phyloP scores from a whole-genome alignment of 2,797 vertebrate genomes.

The Melanotaenia nigrans region DNA sequence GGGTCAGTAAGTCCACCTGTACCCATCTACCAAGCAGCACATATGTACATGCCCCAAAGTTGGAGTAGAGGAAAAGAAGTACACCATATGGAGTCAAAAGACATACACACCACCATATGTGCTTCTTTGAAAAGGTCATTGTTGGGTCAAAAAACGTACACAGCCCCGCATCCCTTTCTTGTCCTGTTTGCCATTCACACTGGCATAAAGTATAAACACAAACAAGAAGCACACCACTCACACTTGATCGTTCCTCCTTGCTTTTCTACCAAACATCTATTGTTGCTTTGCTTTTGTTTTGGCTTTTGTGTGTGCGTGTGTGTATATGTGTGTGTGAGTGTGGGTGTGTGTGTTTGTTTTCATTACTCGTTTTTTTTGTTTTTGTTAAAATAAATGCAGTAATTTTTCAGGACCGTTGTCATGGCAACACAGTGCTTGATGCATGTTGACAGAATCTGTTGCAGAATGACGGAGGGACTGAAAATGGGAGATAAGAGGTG shows the following conservation, averaged over 20 bases:
- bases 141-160: conserved; percentile 59
- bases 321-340: background rate
- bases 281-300: conserved; percentile 33
- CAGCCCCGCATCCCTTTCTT: conserved; percentile 11
- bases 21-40: conserved; percentile 25
- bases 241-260: conserved; percentile 7
- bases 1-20: conserved; percentile 60
- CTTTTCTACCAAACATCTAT: conserved; percentile 55
- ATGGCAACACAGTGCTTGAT: conserved; percentile 75
- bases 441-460: conserved; percentile 80
- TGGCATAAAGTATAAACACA: conserved; percentile 26
- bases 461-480: conserved; percentile 70
- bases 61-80: conserved; percentile 20
- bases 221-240: conserved; percentile 17
- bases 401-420: conserved; percentile 72
- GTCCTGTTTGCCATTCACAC: conserved; percentile 12
- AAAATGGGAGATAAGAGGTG: conserved; percentile 77
- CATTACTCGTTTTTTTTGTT: conserved; percentile 48
- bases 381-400: conserved; percentile 78
- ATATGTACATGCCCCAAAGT: conserved; percentile 14
- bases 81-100: conserved; percentile 19
- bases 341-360: background rate
- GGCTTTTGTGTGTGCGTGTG: conserved; percentile 29
- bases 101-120: background rate
- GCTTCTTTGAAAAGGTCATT: conserved; percentile 51